These are phyloP conservation scores for Tethya wilhelma DNA, from an alignment of 37 sponge, comb jelly and placozoan species.

Conservation along the genomic window DNA sequence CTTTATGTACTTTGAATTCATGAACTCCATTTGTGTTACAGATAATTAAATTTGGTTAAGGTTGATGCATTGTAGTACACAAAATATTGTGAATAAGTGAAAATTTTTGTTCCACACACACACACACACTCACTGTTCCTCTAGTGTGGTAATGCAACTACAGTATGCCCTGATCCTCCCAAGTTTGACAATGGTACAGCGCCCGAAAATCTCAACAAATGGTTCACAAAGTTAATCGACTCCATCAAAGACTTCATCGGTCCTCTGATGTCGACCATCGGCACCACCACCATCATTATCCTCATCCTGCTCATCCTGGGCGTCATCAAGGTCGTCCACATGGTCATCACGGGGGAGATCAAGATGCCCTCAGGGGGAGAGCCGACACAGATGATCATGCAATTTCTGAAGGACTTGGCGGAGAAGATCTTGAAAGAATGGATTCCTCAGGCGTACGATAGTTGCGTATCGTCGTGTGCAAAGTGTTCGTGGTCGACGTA, in stretches of 20 bases:
- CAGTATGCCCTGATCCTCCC: slow-evolving; percentile 70
- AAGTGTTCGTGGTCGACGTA: slow-evolving; percentile 8
- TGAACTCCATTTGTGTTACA: too few relatives aligned
- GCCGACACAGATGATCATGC: not conserved
- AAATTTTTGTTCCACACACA: too few relatives aligned
- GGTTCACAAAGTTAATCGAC: not conserved
- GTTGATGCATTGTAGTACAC: too few relatives aligned
- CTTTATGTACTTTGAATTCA: too few relatives aligned
- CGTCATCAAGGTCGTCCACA: slow-evolving; percentile 58
- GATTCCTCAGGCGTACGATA: slow-evolving; percentile 13
- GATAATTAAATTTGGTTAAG: too few relatives aligned
- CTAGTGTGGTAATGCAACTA: slow-evolving; percentile 72
- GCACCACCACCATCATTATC: slow-evolving; percentile 34
- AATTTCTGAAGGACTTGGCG: not conserved
- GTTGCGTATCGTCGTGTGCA: not conserved
- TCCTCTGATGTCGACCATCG: slow-evolving; percentile 19
- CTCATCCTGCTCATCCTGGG: slow-evolving; percentile 53
- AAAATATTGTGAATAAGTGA: too few relatives aligned
- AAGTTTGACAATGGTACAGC: not conserved
- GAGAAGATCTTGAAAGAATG: slow-evolving; percentile 9
- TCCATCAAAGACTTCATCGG: not conserved
- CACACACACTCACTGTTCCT: slow-evolving; percentile 1
- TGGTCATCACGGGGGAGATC: slow-evolving; percentile 63
- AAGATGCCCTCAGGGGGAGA: slow-evolving; percentile 12
- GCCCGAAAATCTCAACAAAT: not conserved